Conservation (phyloP, 2,797 vertebrate species). For the Falco rusticolus region DNA sequence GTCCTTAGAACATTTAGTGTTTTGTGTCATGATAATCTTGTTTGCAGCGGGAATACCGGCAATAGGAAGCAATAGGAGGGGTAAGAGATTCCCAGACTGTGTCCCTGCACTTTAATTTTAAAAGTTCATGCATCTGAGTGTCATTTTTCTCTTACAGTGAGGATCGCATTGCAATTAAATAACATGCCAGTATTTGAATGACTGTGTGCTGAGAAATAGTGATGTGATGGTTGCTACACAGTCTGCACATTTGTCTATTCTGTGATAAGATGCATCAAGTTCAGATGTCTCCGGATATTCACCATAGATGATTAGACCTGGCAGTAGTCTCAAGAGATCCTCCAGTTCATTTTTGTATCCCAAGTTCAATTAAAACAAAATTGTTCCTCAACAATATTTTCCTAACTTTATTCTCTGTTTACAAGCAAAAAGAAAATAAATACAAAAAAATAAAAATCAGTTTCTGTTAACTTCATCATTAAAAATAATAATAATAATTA, state of each 20-base stretch:
- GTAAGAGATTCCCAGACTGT: neutral
- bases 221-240: neutral
- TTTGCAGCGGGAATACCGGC: neutral
- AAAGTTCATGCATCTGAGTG: neutral
- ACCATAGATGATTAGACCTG: neutral
- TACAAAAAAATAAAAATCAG: neutral
- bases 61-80: neutral
- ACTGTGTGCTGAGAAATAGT: neutral
- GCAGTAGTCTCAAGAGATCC: neutral
- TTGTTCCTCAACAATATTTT: neutral
- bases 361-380: neutral
- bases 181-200: neutral
- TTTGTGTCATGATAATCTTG: neutral
- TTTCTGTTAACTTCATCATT: neutral
- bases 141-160: neutral
- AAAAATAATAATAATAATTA: neutral
- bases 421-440: neutral
- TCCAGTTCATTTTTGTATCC: neutral
- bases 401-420: neutral
- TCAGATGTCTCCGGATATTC: neutral
- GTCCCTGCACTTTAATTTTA: neutral
- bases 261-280: neutral
- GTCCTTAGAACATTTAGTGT: neutral
- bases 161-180: neutral
- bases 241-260: neutral